Evolutionary conservation across 2,113 vertebrate genomes (phyloP).

Genomic region (Maccullochella peelii): DNA sequence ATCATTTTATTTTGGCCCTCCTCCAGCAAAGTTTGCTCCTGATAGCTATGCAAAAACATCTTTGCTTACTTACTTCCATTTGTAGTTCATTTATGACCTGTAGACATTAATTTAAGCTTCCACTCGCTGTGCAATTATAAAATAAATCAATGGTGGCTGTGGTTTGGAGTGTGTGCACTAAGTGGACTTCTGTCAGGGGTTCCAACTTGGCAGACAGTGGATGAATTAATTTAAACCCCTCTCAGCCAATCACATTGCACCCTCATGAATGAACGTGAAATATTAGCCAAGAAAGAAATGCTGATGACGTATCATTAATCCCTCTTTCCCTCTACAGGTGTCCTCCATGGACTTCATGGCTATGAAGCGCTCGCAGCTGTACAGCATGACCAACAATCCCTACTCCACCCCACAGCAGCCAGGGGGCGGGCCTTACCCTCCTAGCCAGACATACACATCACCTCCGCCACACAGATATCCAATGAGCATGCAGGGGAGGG

Average conservation of each 20-base stretch:
- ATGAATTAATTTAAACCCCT: slow-evolving; percentile 29
- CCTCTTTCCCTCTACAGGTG: slow-evolving; percentile 82
- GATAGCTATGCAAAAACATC: slow-evolving; percentile 63
- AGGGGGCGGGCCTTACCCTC: slow-evolving; percentile 90
- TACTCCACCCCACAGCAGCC: slow-evolving; percentile 88
- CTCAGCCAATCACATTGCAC: slow-evolving; percentile 23
- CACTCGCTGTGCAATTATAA: slow-evolving; percentile 52
- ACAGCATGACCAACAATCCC: slow-evolving; percentile 91
- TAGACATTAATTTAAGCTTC: slow-evolving; percentile 69
- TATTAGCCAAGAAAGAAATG: background rate
- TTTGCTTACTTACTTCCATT: slow-evolving; percentile 68
- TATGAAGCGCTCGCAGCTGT: slow-evolving; percentile 97
- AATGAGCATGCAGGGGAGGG: slow-evolving; percentile 91
- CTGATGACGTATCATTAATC: slow-evolving; percentile 21
- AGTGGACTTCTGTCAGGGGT: slow-evolving; percentile 58
- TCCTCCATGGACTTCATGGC: slow-evolving; percentile 96
- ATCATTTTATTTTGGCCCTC: slow-evolving; percentile 65
- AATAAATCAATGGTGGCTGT: slow-evolving; percentile 61
- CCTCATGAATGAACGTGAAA: slow-evolving; percentile 15
- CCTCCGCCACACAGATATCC: slow-evolving; percentile 93
- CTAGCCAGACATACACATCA: slow-evolving; percentile 91
- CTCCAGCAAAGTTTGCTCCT: slow-evolving; percentile 59
- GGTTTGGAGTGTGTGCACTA: slow-evolving; percentile 53
- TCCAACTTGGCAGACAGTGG: slow-evolving; percentile 54
- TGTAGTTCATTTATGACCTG: slow-evolving; percentile 67